Evolutionary conservation across 2,797 vertebrate species (phyloP).

Genomic region (Pseudochromis fuscus): DNA sequence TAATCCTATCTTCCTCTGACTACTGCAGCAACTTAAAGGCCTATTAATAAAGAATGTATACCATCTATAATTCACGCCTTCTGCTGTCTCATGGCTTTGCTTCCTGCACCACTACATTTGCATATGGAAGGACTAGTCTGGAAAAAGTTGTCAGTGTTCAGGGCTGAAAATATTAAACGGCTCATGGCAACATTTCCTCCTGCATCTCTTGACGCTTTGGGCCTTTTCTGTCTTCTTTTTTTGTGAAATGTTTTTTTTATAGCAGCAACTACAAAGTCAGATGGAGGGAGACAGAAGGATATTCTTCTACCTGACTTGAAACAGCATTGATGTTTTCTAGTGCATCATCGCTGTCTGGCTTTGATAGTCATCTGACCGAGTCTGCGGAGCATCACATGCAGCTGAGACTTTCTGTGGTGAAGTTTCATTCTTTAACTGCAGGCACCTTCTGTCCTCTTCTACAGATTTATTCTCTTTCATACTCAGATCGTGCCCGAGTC

Average conservation of each 20-base stretch:
- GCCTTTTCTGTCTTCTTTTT: background rate
- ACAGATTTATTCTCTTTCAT: slow-evolving; percentile 5
- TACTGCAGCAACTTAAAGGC: slow-evolving; percentile 20
- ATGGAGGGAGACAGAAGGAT: background rate
- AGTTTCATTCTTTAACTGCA: background rate
- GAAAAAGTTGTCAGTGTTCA: background rate
- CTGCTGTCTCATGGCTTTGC: slow-evolving; percentile 16
- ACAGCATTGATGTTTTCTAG: background rate
- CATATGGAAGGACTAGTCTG: slow-evolving; percentile 13
- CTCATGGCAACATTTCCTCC: slow-evolving; percentile 18
- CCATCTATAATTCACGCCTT: slow-evolving; percentile 59
- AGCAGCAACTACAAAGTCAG: background rate
- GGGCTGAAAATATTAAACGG: slow-evolving; percentile 1
- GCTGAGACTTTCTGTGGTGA: background rate
- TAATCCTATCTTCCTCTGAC: slow-evolving; percentile 11
- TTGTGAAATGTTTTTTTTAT: background rate
- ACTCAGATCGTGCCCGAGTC: background rate
- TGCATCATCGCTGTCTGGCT: background rate
- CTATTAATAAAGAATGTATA: slow-evolving; percentile 49
- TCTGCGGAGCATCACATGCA: background rate
- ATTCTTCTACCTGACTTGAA: background rate
- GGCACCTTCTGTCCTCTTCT: background rate
- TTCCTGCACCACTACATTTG: slow-evolving; percentile 38
- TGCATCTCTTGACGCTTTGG: slow-evolving; percentile 9
- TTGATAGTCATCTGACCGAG: background rate